Evolutionary conservation across 1,140 invertebrate genomes (phyloP), one percentile per base, ranked within the genome.

Genomic region (Goniozus legneri): DNA sequence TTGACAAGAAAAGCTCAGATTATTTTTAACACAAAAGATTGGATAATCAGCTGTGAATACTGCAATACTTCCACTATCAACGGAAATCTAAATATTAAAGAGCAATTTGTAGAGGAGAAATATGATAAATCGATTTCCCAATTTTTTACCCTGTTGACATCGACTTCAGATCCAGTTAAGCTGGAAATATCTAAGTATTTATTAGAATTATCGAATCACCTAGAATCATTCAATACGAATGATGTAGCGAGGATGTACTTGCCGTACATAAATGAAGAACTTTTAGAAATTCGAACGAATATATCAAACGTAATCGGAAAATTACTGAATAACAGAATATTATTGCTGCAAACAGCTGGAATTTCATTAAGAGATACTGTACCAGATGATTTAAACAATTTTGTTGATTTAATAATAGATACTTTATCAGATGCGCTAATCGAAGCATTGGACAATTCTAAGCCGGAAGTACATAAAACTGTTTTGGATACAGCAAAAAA

Each of bases 401-500:
- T 80, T 44, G 56, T 82, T 10, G 70, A 77, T 55, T 47, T 73
- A 27, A 69, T 79, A 44, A 71, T 82, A n/a, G 65, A 79, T 45
- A 50, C 73, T 41, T 54, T 85, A 36, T 54, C 77, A 8, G 67
- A 71, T 30, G 66, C 67, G 3, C 75, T 81, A 8, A 70, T 75
- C 53, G 66, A 67, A 35, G 77, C 77, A 47, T 62, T 85, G 18
- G 70, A 78, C 48, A 73, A 46, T 41, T 76, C 74, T 32, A 76
- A 84, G 56, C 66, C 72, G 33, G 69, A 67, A 3, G 42, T 80
- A 14, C 83, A 85, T 56, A 66, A 76, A 12, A 73, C 75, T 12
- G 65, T 82, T 38, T 57, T 85, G 4, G 49, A 69, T 19, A 77
- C 77, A 20, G 77, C 84, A 7, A 77, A 68, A 61, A 69, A 78